These are phyloP conservation scores for Gonocerus acuteangulatus DNA, from an alignment of 2,888 invertebrate genomes.

Conservation along the genomic window DNA sequence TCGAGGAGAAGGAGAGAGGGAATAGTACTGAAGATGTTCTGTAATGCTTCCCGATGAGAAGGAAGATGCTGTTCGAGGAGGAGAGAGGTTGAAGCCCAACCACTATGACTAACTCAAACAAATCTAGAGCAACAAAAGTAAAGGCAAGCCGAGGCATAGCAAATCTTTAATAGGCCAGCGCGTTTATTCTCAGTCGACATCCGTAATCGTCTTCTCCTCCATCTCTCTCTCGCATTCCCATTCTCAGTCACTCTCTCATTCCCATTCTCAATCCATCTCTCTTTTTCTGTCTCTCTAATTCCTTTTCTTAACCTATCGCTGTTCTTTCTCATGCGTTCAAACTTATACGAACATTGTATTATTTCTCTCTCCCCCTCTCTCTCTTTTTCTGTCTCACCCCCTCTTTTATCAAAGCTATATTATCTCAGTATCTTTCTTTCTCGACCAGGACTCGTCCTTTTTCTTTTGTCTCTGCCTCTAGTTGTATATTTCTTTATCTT, in stretches of 20 bases:
- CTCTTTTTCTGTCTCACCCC: too few relatives aligned
- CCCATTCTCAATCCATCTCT: not conserved
- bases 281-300: too few relatives aligned
- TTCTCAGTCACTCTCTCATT: not conserved
- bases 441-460: too few relatives aligned
- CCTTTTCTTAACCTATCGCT: too few relatives aligned
- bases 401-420: too few relatives aligned
- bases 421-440: too few relatives aligned
- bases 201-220: conserved; percentile 19
- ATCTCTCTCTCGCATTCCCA: not conserved
- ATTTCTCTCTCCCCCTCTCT: too few relatives aligned
- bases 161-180: conserved; percentile 31
- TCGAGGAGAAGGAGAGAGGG: not conserved
- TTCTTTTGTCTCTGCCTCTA: too few relatives aligned
- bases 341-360: too few relatives aligned
- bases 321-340: too few relatives aligned
- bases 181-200: conserved; percentile 29
- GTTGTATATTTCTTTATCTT: too few relatives aligned
- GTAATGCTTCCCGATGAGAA: too few relatives aligned
- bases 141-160: conserved; percentile 25
- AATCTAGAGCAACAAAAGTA: conserved; percentile 25
- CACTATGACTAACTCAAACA: conserved; percentile 28
- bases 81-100: conserved; percentile 19
- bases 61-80: not conserved
- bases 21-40: not conserved